A percentile compares a stretch with the other conserved stretches of the same genome.
Evolutionary conservation across 2,888 invertebrate genomes (phyloP).

Genomic region (Synergus umbraculus): DNA sequence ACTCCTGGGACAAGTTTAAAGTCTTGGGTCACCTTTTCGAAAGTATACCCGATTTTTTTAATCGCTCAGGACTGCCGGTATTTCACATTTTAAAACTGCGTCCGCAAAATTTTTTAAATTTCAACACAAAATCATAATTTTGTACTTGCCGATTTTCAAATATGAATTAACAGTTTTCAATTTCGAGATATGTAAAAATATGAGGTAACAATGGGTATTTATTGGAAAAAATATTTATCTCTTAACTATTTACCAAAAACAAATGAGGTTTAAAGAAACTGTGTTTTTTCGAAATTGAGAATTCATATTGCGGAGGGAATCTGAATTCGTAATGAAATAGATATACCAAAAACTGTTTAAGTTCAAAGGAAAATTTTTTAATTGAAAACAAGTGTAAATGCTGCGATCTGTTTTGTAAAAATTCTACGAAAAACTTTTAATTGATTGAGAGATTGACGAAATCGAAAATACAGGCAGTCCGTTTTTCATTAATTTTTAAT

Average conservation of each 20-base stretch:
- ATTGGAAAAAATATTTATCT: background rate
- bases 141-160: background rate
- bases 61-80: slow-evolving; percentile 28
- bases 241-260: background rate
- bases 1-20: too few relatives aligned
- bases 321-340: background rate
- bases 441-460: background rate
- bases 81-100: slow-evolving; percentile 21
- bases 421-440: background rate
- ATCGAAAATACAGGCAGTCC: slow-evolving; percentile 33
- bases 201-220: background rate
- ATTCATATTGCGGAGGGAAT: background rate
- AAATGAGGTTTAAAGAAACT: background rate
- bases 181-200: background rate
- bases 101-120: slow-evolving; percentile 44
- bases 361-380: background rate
- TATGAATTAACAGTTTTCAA: background rate
- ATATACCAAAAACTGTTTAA: background rate
- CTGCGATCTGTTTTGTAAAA: background rate
- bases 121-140: background rate
- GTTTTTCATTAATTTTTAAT: slow-evolving; percentile 11
- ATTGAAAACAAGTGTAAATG: background rate
- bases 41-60: background rate
- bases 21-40: too few relatives aligned
- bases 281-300: background rate